Conservation (phyloP, 2,888 invertebrate species). For the Agrilus mali region DNA sequence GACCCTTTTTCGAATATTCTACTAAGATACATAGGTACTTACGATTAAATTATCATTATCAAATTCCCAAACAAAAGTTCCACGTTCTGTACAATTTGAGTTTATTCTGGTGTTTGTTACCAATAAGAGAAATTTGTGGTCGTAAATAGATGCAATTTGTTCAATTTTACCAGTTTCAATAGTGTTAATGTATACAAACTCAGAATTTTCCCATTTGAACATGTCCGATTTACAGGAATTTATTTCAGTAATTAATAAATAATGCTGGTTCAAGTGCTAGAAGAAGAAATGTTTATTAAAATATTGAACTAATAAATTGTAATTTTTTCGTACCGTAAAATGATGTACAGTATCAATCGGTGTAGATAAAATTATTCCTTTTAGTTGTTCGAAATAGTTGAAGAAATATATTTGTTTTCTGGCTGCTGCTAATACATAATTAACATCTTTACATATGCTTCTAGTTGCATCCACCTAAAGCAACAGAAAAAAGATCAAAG, state of each 20-base stretch:
- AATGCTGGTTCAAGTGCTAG: conserved; percentile 21
- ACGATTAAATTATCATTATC: conserved; percentile 24
- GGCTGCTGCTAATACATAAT: conserved; percentile 20
- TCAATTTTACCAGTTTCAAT: conserved; percentile 36
- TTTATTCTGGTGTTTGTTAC: conserved; percentile 20
- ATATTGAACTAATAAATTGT: neutral
- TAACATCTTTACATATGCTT: conserved; percentile 26
- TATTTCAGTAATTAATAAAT: conserved; percentile 31
- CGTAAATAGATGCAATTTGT: conserved; percentile 31
- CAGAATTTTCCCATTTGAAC: conserved; percentile 29
- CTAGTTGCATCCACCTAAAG: conserved; percentile 24
- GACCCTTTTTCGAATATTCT: too few species aligned
- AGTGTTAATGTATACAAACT: conserved; percentile 22
- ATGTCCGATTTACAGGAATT: conserved; percentile 33
- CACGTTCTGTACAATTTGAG: conserved; percentile 21
- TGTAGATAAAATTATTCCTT: too few species aligned
- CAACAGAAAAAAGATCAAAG: neutral
- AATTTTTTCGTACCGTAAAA: conserved; percentile 20
- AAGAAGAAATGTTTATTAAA: conserved; percentile 11
- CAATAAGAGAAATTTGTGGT: conserved; percentile 27
- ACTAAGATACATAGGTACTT: conserved; percentile 9
- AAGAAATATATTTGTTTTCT: conserved; percentile 35
- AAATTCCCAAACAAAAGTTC: conserved; percentile 35
- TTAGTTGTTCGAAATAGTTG: conserved; percentile 31
- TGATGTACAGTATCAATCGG: conserved; percentile 23